Base-by-base conservation (phyloP, 2,797 vertebrate genomes). In the Cynopterus sphinx region DNA sequence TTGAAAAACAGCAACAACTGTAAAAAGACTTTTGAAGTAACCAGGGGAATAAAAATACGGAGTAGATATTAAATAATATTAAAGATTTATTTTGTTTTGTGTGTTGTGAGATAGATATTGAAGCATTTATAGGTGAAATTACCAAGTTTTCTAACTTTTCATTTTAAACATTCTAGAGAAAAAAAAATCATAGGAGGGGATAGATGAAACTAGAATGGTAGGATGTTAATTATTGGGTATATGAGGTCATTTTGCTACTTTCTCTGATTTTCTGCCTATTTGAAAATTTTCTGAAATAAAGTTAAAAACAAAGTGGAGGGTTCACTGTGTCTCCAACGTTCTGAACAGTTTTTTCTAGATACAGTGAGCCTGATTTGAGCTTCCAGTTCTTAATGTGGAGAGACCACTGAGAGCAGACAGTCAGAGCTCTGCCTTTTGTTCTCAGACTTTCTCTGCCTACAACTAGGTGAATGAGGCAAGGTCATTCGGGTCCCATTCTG, bases 351-450 rank as follows among this genome's bases (percentile, higher is more conserved):
- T 77, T 85, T 43, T 68, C 81, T n/a, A 31, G 28, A 31, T 4
- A 1, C 83, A 65, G 11, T 11, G 41, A 39, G 33, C 46, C 31
- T 9, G 73, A 31, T 22, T 49, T 28, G 28, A 53, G 16, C 24
- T 15, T 87, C 22, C 12, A 0, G 6, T 68, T 9, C 43, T 31
- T 26, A 3, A 3, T 0, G 0, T 24, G 0, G 2, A 0, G 0
- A 53, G 16, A 39, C 22, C 4, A 31, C 33, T 33, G 33, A 33
- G 33, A 33, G 68, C 46, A 28, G 31, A 41, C 49, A 89, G 31
- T 28, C 26, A 51, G 74, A 61, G 26, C 15, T 43, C 57, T 59
- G 13, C 12, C 74, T 36, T 92, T 19, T 36, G 55, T 90, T 81
- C 87, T 61, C 13, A 1, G 0, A 15, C 46, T 90, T 61, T 57